Evolutionary conservation across 1,140 invertebrate species (phyloP).

Genomic region (Tribolium madens): DNA sequence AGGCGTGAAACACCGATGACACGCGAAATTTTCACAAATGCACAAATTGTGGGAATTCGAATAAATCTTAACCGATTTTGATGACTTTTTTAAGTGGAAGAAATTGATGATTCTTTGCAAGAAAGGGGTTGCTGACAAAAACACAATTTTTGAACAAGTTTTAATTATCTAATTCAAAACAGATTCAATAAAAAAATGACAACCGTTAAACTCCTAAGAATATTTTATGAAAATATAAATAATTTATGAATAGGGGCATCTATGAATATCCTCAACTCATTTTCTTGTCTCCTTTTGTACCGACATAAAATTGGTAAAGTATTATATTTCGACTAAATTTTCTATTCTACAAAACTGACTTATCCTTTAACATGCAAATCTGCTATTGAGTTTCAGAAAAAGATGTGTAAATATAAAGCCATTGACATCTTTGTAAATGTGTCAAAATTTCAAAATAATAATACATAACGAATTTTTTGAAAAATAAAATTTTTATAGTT

Average conservation of each 20-base stretch:
- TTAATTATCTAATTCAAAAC: too few relatives aligned
- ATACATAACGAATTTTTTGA: neutral
- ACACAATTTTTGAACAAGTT: neutral
- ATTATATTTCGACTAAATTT: neutral
- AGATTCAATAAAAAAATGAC: neutral
- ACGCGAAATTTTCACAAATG: constrained; percentile 38
- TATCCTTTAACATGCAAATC: neutral
- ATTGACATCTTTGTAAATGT: too few relatives aligned
- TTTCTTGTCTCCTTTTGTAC: neutral
- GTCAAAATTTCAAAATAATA: too few relatives aligned
- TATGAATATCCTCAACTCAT: neutral
- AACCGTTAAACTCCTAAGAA: neutral
- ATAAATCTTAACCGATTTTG: constrained; percentile 41
- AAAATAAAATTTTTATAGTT: neutral
- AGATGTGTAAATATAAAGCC: neutral
- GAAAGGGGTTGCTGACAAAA: neutral
- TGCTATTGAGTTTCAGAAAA: neutral
- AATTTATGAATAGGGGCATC: neutral
- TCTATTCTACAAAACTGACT: neutral
- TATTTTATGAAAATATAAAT: neutral
- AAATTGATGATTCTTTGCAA: neutral
- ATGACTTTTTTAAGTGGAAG: neutral
- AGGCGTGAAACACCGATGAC: constrained; percentile 47
- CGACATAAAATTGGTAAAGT: neutral
- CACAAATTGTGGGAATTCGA: neutral